Base-by-base conservation (phyloP, 2,888 invertebrate species). In the Lacanobia wlatinum region DNA sequence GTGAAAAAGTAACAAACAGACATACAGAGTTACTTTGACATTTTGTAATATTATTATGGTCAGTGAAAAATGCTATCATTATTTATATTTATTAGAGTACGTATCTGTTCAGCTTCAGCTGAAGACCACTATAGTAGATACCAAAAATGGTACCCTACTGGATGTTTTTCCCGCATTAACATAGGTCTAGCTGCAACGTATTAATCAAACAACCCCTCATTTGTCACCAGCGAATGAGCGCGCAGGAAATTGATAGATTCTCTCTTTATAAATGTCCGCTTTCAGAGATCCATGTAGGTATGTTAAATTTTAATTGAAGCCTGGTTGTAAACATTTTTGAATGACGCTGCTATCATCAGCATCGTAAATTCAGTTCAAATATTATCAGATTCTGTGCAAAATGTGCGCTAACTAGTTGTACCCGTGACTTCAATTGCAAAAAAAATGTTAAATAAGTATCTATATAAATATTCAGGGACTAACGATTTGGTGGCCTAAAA, bases 191-290 rank as follows among this genome's bases (percentile, higher is more conserved):
- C 55, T 38, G 59, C 63, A 76, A 28, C 21, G 48, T 66, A 81
- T 78, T 81, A 78, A 70, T 81, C 63, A 81, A 59, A 63, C 59
- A 34, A 66, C 55, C 64, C 55, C 52, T 81, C 66, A 81, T 79
- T 81, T 76, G 77, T 79, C 82, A 70, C 70, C 60, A 67, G 59
- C 62, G 59, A 76, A 59, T 63, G 70, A 48, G 40, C 55, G 50
- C 58, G 23, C 66, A 52, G 82, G 55, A 62, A 80, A 78, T 70
- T 76, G 65, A 76, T 70, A 62, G 63, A 70, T 70, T 55, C 53
- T 28, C 64, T n/a, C n/a, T n/a, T n/a, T n/a, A n/a, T n/a, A n/a
- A 79, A 68, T 73, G 52, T 52, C 43, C 60, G 50, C 38, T 73
- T 67, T 52, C 55, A 52, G 60, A 28, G 46, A 60, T 66, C 56